Conservation (phyloP, 2,113 vertebrate species). For the Oenanthe melanoleuca region DNA sequence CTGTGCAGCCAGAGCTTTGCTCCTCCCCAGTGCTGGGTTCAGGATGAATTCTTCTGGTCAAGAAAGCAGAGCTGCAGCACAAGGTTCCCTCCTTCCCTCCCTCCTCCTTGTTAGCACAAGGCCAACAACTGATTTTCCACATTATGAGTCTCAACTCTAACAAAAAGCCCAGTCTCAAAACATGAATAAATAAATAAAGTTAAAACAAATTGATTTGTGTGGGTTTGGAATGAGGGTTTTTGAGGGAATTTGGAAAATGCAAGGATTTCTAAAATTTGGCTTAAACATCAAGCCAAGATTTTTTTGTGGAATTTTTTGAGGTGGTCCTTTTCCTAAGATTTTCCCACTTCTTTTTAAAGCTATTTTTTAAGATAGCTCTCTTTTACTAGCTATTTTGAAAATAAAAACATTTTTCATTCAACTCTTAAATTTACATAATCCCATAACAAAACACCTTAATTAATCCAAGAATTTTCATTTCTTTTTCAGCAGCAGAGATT, state of each 20-base stretch:
- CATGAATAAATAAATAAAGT: not conserved
- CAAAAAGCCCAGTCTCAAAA: not conserved
- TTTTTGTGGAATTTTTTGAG: not conserved
- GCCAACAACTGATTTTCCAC: not conserved
- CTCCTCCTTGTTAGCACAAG: fast-evolving
- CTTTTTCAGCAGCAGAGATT: not conserved
- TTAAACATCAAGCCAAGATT: not conserved
- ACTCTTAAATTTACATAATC: not conserved
- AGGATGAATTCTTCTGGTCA: not conserved
- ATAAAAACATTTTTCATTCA: not conserved
- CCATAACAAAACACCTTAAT: not conserved
- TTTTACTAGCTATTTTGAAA: not conserved
- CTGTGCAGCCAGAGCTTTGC: not conserved
- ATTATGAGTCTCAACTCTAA: not conserved
- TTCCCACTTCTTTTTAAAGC: not conserved
- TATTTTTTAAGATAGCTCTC: no score
- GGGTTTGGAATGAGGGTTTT: not conserved
- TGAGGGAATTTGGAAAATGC: not conserved
- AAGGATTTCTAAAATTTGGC: not conserved
- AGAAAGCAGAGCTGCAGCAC: not conserved
- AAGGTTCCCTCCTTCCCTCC: not conserved
- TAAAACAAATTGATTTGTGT: not conserved
- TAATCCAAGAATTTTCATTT: not conserved
- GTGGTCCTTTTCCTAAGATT: not conserved
- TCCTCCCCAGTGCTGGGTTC: not conserved